A percentile compares a stretch with the other conserved stretches of the same genome.
Evolutionary conservation across 2,888 invertebrate genomes (phyloP).

Genomic region (Acanthopleura granulata): DNA sequence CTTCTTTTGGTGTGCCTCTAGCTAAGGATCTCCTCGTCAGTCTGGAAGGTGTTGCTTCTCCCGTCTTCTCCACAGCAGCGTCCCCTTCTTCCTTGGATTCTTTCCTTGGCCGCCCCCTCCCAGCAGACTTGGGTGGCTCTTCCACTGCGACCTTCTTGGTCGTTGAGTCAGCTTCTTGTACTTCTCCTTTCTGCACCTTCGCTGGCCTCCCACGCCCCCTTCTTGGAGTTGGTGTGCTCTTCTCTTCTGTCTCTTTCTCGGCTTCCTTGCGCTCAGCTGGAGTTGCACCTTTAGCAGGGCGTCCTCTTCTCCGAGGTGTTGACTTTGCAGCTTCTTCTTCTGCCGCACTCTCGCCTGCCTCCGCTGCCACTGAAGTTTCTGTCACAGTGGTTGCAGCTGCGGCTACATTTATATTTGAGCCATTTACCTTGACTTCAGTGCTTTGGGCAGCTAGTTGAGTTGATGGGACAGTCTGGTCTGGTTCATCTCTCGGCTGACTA

Average conservation of each 20-base stretch:
- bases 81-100: constrained; percentile 30
- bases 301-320: constrained; percentile 31
- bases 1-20: neutral
- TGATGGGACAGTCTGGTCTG: constrained; percentile 25
- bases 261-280: neutral
- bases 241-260: constrained; percentile 8
- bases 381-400: constrained; percentile 9
- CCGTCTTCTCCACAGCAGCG: constrained; percentile 16
- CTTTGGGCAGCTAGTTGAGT: constrained; percentile 11
- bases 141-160: constrained; percentile 5
- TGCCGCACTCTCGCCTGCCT: constrained; percentile 16
- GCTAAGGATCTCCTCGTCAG: neutral
- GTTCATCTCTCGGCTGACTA: constrained; percentile 22
- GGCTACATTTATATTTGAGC: constrained; percentile 2
- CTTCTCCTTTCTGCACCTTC: neutral
- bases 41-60: constrained; percentile 8
- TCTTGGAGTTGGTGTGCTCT: neutral
- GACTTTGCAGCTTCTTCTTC: constrained; percentile 30
- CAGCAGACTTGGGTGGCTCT: constrained; percentile 17
- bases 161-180: neutral
- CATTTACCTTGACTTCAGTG: neutral
- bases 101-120: constrained; percentile 33
- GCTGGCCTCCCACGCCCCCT: constrained; percentile 14
- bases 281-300: constrained; percentile 33
- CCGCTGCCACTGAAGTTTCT: neutral